These are phyloP conservation scores for Poecilia latipinna DNA, from an alignment of 2,113 vertebrate species.

Conservation along the genomic window DNA sequence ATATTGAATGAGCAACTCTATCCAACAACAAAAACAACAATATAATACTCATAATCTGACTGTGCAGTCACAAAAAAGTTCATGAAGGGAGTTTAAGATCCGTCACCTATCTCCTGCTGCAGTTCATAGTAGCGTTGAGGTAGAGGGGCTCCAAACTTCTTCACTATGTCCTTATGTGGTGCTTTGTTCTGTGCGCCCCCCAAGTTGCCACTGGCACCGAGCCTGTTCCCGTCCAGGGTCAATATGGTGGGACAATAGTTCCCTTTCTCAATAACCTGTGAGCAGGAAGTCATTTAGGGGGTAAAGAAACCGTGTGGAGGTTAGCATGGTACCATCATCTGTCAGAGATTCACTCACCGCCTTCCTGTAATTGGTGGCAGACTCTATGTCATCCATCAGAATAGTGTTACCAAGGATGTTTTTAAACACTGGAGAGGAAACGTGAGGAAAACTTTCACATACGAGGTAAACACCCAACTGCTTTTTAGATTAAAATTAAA, in stretches of 20 bases:
- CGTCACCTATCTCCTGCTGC: conserved; percentile 82
- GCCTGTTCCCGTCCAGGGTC: conserved; percentile 88
- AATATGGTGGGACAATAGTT: conserved; percentile 88
- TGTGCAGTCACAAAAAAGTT: background rate
- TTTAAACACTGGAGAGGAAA: conserved; percentile 83
- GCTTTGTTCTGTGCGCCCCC: conserved; percentile 93
- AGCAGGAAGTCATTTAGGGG: conserved; percentile 9
- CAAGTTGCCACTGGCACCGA: conserved; percentile 89
- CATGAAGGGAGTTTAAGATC: background rate
- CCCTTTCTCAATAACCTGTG: conserved; percentile 84
- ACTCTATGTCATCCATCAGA: conserved; percentile 90
- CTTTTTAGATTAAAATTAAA: too few species aligned
- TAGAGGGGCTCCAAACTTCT: conserved; percentile 89
- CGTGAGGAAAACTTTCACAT: conserved; percentile 7
- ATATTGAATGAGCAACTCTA: conserved; percentile 86
- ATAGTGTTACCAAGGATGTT: conserved; percentile 90
- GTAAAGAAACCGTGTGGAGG: background rate
- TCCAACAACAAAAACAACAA: background rate
- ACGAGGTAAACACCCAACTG: background rate
- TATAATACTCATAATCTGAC: background rate
- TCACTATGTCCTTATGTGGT: conserved; percentile 81
- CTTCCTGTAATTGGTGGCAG: conserved; percentile 89
- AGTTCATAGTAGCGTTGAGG: conserved; percentile 77
- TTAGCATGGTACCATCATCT: background rate
- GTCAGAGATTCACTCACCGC: conserved; percentile 76